A percentile compares a stretch with the other conserved stretches of the same genome.
phyloP scores from a whole-genome alignment of 2,113 vertebrate genomes.

The Lampris megalopsis region DNA sequence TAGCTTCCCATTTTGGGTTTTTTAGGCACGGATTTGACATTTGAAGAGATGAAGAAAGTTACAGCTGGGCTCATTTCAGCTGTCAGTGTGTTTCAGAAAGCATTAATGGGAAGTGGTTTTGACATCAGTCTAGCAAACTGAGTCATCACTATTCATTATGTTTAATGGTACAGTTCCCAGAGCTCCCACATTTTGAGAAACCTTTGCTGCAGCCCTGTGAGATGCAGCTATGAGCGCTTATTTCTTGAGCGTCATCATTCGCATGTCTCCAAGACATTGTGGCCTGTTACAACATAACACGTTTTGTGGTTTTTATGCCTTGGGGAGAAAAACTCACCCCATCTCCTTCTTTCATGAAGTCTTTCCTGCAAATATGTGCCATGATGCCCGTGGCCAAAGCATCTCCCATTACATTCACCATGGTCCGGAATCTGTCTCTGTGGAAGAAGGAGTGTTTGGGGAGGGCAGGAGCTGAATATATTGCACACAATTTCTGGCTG shows the following conservation, averaged over 20 bases:
- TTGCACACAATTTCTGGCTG: not conserved
- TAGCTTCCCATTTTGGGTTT: not conserved
- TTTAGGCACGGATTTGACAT: not conserved
- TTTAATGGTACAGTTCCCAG: not conserved
- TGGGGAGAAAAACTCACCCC: conserved; percentile 81
- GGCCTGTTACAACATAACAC: not conserved
- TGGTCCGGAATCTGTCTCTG: conserved; percentile 97
- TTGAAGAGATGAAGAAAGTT: not conserved
- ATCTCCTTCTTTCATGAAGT: conserved; percentile 90
- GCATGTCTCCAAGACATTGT: not conserved
- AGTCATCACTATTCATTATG: not conserved
- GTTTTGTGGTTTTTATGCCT: not conserved
- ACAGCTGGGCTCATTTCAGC: too few species aligned
- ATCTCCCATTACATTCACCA: conserved; percentile 97
- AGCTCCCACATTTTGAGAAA: not conserved
- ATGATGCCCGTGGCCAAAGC: conserved; percentile 96
- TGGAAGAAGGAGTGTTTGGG: conserved; percentile 11
- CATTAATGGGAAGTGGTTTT: not conserved
- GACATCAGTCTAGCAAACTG: not conserved
- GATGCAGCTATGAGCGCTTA: not conserved
- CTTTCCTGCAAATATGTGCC: conserved; percentile 97
- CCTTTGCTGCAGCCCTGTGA: not conserved
- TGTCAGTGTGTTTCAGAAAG: not conserved
- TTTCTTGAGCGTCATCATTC: not conserved
- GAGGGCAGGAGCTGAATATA: not conserved